Evolutionary conservation across 2,888 invertebrate species (phyloP).

Genomic region (Syrphus vitripennis): DNA sequence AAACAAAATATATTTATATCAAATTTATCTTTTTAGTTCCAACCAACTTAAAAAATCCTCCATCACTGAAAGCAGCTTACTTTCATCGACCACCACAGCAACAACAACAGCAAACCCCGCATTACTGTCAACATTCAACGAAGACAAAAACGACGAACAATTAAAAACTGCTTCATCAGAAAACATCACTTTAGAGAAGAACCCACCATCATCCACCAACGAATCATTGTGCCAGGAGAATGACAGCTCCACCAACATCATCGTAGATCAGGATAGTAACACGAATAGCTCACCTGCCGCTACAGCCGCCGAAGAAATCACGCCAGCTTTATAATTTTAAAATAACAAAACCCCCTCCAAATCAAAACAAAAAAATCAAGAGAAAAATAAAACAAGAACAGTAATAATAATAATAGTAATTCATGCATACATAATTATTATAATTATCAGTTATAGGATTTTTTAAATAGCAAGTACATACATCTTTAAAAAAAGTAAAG

Average conservation of each 20-base stretch:
- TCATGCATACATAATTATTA: constrained; percentile 49
- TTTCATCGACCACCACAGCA: constrained; percentile 14
- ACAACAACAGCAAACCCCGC: constrained; percentile 24
- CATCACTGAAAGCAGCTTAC: constrained; percentile 49
- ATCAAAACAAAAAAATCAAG: constrained; percentile 57
- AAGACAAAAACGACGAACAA: constrained; percentile 57
- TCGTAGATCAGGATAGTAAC: constrained; percentile 58
- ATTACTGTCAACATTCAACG: constrained; percentile 61
- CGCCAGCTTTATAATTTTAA: constrained; percentile 68
- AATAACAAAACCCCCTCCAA: constrained; percentile 52
- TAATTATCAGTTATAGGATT: constrained; percentile 71
- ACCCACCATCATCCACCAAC: constrained; percentile 66
- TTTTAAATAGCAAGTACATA: constrained; percentile 61
- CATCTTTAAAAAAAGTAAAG: constrained; percentile 35
- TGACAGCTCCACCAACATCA: constrained; percentile 50
- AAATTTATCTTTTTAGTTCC: constrained; percentile 31
- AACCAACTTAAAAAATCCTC: constrained; percentile 50
- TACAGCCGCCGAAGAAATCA: constrained; percentile 64
- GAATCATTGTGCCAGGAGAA: constrained; percentile 71
- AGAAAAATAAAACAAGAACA: constrained; percentile 38
- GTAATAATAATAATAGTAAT: constrained; percentile 62
- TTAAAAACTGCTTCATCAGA: constrained; percentile 49
- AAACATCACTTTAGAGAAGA: constrained; percentile 60
- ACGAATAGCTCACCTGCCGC: constrained; percentile 60
- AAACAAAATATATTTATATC: not conserved